A percentile compares a stretch with the other conserved stretches of the same genome.
phyloP scores from a whole-genome alignment of 2,113 vertebrate genomes.

The Elephantulus edwardii region DNA sequence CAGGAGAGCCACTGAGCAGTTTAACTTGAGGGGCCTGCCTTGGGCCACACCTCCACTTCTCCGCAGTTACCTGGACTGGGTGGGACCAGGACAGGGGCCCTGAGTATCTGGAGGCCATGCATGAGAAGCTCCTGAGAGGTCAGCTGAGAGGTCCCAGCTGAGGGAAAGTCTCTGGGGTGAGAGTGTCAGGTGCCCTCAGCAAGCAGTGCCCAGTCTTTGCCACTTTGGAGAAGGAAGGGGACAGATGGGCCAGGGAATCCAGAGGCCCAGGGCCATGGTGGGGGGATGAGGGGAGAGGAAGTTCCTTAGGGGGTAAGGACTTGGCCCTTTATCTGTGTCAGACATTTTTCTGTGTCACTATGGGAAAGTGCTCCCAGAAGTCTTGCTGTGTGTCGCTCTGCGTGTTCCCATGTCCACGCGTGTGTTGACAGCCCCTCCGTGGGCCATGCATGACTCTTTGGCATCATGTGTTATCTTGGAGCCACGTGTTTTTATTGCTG shows the following conservation, averaged over 20 bases:
- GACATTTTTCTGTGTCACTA: slow-evolving; percentile 69
- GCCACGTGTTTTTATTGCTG: slow-evolving; percentile 87
- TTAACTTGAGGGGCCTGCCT: slow-evolving; percentile 30
- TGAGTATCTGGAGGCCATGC: background rate
- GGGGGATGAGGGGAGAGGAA: background rate
- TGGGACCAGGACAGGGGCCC: background rate
- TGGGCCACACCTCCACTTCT: background rate
- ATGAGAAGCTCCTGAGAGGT: background rate
- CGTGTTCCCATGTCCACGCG: slow-evolving; percentile 76
- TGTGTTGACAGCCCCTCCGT: slow-evolving; percentile 82
- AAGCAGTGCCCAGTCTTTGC: background rate
- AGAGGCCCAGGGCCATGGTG: background rate
- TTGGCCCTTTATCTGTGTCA: slow-evolving; percentile 14
- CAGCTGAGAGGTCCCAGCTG: background rate
- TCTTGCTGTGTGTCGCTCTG: slow-evolving; percentile 66
- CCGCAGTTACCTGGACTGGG: background rate
- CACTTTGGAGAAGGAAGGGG: background rate
- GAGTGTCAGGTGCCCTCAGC: background rate
- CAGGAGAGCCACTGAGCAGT: slow-evolving; percentile 34
- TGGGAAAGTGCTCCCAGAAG: slow-evolving; percentile 75
- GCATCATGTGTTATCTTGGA: slow-evolving; percentile 84
- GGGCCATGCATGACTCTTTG: slow-evolving; percentile 84
- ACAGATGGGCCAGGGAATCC: background rate
- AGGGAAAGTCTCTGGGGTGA: background rate
- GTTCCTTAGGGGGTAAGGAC: background rate